Percentiles rank a stretch among this genome's conserved stretches.
phyloP scores from a whole-genome alignment of 64 coral and sea anemone genomes.

The Porites lutea region DNA sequence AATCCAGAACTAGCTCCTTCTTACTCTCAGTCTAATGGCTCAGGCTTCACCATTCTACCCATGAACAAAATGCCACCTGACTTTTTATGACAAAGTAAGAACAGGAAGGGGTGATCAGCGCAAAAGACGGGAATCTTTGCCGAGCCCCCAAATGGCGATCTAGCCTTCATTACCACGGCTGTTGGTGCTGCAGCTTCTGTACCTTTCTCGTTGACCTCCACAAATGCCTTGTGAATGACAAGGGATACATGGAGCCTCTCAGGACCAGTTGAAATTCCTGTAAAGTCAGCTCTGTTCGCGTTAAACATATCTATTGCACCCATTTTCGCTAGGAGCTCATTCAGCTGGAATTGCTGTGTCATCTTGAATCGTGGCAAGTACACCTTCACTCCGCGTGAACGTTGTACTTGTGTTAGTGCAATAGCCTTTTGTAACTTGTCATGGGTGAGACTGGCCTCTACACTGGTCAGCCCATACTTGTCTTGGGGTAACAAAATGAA shows the following conservation, averaged over 20 bases:
- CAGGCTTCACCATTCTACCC: constrained; percentile 78
- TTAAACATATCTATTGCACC: constrained; percentile 76
- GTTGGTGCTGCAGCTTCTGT: constrained; percentile 84
- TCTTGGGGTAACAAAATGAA: constrained; percentile 65
- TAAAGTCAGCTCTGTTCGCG: constrained; percentile 60
- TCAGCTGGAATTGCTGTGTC: constrained; percentile 76
- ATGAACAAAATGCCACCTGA: constrained; percentile 74
- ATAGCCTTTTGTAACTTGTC: constrained; percentile 26
- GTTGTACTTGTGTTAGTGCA: background rate
- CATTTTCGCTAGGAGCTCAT: constrained; percentile 59
- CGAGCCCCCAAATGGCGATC: background rate
- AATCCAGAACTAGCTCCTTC: no score
- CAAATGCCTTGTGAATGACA: constrained; percentile 88
- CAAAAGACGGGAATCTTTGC: constrained; percentile 20
- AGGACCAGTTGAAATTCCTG: constrained; percentile 59
- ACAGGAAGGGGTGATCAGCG: constrained; percentile 88
- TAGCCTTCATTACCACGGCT: constrained; percentile 41
- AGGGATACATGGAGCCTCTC: constrained; percentile 60
- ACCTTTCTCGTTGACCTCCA: constrained; percentile 92
- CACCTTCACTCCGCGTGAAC: constrained; percentile 36
- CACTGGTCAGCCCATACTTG: constrained; percentile 46
- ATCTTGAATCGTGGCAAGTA: constrained; percentile 82
- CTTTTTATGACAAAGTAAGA: constrained; percentile 68
- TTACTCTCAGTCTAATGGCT: background rate
- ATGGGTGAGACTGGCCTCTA: constrained; percentile 52